Conservation (phyloP, 53 echinoderm and acorn worm species). For the Crossaster papposus region DNA sequence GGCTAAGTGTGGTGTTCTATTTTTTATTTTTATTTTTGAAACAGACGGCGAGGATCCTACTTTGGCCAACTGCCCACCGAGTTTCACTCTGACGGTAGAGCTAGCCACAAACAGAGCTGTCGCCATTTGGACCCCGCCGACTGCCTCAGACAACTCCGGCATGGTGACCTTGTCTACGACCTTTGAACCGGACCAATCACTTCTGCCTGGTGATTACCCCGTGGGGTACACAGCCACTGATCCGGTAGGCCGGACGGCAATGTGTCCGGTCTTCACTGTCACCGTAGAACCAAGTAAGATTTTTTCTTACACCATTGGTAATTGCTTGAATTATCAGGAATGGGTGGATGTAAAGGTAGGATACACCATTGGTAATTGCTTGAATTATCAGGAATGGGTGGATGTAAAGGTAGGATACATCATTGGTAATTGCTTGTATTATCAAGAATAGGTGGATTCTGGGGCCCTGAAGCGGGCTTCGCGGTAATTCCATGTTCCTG, state of each 20-base stretch:
- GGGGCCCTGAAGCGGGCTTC: no score
- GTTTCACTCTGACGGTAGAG: slow-evolving; percentile 38
- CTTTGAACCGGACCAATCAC: slow-evolving; percentile 26
- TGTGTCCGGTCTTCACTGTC: slow-evolving; percentile 57
- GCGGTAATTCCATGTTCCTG: no score
- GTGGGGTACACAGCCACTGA: slow-evolving; percentile 58
- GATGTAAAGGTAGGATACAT: no score
- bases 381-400: no score
- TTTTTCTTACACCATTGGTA: not conserved
- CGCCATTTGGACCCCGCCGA: slow-evolving; percentile 41
- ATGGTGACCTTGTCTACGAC: slow-evolving; percentile 11
- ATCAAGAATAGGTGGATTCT: no score
- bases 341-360: no score
- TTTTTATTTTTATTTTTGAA: not conserved
- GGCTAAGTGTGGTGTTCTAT: not conserved
- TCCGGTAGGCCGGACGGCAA: slow-evolving; percentile 30
- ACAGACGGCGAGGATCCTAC: slow-evolving; percentile 49
- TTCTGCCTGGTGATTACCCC: slow-evolving; percentile 38
- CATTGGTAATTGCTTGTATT: no score
- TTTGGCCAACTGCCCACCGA: slow-evolving; percentile 43
- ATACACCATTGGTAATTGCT: no score
- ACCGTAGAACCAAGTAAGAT: slow-evolving; percentile 25
- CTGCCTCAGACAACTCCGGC: slow-evolving; percentile 42
- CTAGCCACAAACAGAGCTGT: slow-evolving; percentile 10
- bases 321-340: no score